Conservation (phyloP, 2,888 invertebrate genomes). For the Pyrocoelia pectoralis region DNA sequence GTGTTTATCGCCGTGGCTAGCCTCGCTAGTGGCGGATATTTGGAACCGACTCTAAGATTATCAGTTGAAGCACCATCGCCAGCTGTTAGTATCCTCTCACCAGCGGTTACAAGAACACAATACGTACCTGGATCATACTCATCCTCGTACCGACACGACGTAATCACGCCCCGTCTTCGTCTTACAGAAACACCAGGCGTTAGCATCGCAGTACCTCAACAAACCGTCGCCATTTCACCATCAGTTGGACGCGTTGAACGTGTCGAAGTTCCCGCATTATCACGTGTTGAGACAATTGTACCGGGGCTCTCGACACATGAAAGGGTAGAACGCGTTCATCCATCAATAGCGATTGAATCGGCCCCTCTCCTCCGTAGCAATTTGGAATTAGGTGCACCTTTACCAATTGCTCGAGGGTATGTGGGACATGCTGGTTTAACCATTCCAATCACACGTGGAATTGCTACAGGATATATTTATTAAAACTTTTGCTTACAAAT, state of each 20-base stretch:
- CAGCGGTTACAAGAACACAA: neutral
- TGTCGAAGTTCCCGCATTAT: neutral
- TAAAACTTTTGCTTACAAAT: no score
- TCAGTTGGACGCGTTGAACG: neutral
- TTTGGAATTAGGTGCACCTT: neutral
- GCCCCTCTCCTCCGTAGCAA: neutral
- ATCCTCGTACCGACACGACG: conserved; percentile 9
- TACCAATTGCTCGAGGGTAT: neutral
- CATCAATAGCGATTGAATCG: neutral
- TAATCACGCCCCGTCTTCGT: neutral
- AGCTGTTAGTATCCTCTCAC: neutral
- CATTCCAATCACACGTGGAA: neutral
- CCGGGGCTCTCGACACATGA: neutral
- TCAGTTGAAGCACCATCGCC: neutral
- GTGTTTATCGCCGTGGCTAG: neutral
- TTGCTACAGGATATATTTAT: neutral
- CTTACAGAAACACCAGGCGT: conserved; percentile 2
- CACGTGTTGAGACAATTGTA: neutral
- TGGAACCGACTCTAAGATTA: neutral
- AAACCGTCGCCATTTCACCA: neutral
- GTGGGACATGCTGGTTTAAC: neutral
- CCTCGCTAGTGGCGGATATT: neutral
- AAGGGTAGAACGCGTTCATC: neutral
- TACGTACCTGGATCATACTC: conserved; percentile 2
- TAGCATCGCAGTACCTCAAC: neutral